A percentile compares a stretch with the other conserved stretches of the same genome.
These are phyloP conservation scores for Muscicapa adusta DNA, from an alignment of 2,113 vertebrate species.

Conservation along the genomic window DNA sequence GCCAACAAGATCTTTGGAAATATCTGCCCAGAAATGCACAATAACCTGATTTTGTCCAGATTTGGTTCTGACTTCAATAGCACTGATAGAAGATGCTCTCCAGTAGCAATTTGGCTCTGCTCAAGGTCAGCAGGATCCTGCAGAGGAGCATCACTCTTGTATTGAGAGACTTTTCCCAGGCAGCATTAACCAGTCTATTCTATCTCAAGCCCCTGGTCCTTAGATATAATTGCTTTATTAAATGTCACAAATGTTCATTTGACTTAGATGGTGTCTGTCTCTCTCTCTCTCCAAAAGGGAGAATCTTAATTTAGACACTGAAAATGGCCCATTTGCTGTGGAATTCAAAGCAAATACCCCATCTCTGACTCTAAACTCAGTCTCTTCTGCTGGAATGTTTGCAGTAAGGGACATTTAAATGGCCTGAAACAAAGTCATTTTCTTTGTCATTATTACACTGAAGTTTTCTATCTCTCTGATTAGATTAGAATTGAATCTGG, in stretches of 20 bases:
- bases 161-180: not conserved
- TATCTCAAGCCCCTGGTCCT: not conserved
- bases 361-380: not conserved
- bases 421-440: constrained; percentile 53
- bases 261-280: constrained; percentile 12
- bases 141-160: not conserved
- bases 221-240: constrained; percentile 57
- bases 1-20: not conserved
- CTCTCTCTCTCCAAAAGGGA: constrained; percentile 35
- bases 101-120: not conserved
- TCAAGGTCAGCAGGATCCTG: constrained; percentile 13
- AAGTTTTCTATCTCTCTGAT: constrained; percentile 69
- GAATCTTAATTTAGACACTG: not conserved
- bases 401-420: constrained; percentile 48
- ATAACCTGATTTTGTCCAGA: not conserved
- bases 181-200: not conserved
- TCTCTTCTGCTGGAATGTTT: constrained; percentile 26
- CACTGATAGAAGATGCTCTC: not conserved
- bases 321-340: constrained; percentile 32
- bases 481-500: constrained; percentile 72
- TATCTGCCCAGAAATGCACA: not conserved
- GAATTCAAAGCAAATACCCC: constrained; percentile 40
- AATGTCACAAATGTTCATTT: constrained; percentile 57
- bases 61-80: not conserved
- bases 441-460: constrained; percentile 56